phyloP scores from a whole-genome alignment of 2,113 vertebrate species.

The Burhinus oedicnemus region DNA sequence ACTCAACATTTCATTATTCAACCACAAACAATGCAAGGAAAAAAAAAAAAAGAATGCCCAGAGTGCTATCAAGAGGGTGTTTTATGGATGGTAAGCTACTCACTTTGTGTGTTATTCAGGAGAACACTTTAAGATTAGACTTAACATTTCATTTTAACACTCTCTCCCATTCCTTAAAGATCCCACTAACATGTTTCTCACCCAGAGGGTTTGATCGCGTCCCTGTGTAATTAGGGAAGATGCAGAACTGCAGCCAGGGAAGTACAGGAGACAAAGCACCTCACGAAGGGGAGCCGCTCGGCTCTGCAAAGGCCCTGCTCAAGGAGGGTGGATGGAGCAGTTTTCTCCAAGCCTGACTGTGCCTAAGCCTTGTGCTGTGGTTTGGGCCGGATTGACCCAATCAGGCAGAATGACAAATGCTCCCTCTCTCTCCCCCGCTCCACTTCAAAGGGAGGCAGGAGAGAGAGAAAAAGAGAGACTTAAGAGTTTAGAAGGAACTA shows the following conservation, averaged over 20 bases:
- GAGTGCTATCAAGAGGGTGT: neutral
- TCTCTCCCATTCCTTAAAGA: neutral
- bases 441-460: too few relatives aligned
- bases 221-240: neutral
- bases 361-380: neutral
- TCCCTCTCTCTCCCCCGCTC: too few relatives aligned
- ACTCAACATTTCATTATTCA: neutral
- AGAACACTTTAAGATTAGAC: neutral
- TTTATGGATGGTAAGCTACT: neutral
- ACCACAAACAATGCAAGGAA: neutral
- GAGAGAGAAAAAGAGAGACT: too few relatives aligned
- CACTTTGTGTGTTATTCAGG: neutral
- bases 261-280: neutral
- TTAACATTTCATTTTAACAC: neutral
- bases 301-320: neutral
- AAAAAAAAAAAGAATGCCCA: neutral
- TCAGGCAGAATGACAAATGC: too few relatives aligned
- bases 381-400: too few relatives aligned
- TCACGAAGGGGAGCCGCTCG: rapidly evolving
- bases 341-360: neutral
- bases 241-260: neutral
- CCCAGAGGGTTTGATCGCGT: neutral
- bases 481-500: too few relatives aligned
- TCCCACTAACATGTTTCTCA: neutral
- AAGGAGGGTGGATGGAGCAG: neutral